A percentile compares a stretch with the other conserved stretches of the same genome.
phyloP scores from a whole-genome alignment of 1,140 invertebrate species.

The Asbolus verrucosus region DNA sequence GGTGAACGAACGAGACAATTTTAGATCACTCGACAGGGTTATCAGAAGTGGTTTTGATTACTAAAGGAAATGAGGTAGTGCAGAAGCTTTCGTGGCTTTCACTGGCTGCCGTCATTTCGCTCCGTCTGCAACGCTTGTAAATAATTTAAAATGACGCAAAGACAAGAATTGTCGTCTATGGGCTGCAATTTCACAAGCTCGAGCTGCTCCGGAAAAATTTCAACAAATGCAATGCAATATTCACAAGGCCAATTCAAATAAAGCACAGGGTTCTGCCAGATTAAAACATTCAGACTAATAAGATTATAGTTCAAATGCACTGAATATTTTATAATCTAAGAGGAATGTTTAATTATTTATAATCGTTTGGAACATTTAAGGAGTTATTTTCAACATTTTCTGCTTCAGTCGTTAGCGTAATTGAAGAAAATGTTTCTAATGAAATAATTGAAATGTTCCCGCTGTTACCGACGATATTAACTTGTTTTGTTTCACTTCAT shows the following conservation, averaged over 20 bases:
- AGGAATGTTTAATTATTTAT: constrained; percentile 17
- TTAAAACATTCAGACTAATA: constrained; percentile 26
- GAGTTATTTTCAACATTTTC: neutral
- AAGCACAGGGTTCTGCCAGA: constrained; percentile 4
- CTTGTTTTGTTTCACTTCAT: constrained; percentile 15
- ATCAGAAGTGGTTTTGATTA: constrained; percentile 35
- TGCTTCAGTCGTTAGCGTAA: neutral
- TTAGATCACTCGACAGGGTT: constrained; percentile 6
- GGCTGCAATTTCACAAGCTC: constrained; percentile 35
- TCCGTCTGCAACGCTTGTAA: constrained; percentile 37
- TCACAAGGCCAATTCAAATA: constrained; percentile 25
- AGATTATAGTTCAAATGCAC: constrained; percentile 2
- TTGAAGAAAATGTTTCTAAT: constrained; percentile 1
- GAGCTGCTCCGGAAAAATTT: constrained; percentile 25
- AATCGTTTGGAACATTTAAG: neutral
- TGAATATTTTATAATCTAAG: constrained; percentile 17
- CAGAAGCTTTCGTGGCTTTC: constrained; percentile 35
- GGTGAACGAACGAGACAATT: constrained; percentile 27
- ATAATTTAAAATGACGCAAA: constrained; percentile 39
- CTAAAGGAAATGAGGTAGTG: constrained; percentile 27
- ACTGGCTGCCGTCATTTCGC: constrained; percentile 22
- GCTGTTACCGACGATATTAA: neutral
- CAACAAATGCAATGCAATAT: constrained; percentile 32
- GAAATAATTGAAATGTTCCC: constrained; percentile 10
- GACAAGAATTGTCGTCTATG: constrained; percentile 35